Conservation (phyloP, 1,140 invertebrate genomes). For the Drosophila persimilis region DNA sequence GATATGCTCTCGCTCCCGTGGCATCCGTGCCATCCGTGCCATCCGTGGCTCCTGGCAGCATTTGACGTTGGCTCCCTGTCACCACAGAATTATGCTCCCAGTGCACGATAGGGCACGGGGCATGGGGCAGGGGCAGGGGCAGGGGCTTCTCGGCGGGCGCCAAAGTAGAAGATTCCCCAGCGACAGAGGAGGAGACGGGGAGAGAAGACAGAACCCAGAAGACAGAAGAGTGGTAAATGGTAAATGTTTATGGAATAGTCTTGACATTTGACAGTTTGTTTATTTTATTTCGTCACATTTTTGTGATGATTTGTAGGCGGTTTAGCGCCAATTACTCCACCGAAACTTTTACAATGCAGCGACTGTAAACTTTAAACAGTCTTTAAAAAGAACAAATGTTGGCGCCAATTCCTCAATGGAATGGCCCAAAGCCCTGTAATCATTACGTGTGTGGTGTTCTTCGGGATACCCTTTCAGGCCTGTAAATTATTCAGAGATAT, state of each 20-base stretch:
- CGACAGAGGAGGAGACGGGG: slow-evolving; percentile 4
- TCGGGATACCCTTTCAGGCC: not conserved
- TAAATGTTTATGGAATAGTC: slow-evolving; percentile 73
- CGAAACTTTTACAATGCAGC: slow-evolving; percentile 59
- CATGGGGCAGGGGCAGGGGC: not conserved
- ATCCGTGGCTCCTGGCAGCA: slow-evolving; percentile 6
- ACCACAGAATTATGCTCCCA: slow-evolving; percentile 39
- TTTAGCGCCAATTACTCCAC: slow-evolving; percentile 78
- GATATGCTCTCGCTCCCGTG: slow-evolving; percentile 22
- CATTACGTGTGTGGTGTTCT: not conserved
- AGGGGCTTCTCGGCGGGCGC: not conserved
- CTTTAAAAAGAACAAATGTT: slow-evolving; percentile 65
- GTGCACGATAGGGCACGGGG: not conserved
- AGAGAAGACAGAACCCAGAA: not conserved
- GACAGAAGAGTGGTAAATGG: slow-evolving; percentile 45
- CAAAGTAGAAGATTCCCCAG: not conserved
- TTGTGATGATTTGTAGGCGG: slow-evolving; percentile 78
- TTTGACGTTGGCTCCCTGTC: slow-evolving; percentile 30
- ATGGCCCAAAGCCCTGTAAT: not conserved
- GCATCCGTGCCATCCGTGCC: not conserved
- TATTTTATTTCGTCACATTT: slow-evolving; percentile 80
- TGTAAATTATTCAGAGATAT: too few species aligned
- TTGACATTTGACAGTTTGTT: slow-evolving; percentile 80
- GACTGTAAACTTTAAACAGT: slow-evolving; percentile 51
- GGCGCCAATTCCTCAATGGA: slow-evolving; percentile 60